phyloP scores from a whole-genome alignment of 2,113 vertebrate genomes.

The Bubo blakistoni region DNA sequence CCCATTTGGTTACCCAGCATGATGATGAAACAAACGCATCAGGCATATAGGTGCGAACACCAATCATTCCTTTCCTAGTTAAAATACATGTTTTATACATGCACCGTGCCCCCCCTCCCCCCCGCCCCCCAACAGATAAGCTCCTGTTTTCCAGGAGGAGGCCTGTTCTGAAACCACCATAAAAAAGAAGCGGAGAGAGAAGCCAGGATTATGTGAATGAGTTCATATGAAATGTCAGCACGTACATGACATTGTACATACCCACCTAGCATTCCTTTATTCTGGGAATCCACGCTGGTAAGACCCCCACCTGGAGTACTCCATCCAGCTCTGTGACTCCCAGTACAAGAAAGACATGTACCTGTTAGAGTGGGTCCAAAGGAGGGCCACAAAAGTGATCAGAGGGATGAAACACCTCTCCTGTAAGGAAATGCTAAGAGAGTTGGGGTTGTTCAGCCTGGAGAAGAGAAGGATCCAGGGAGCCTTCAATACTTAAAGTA shows the following conservation, averaged over 20 bases:
- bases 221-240: neutral
- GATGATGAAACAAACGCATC: neutral
- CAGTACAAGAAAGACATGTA: neutral
- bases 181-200: neutral
- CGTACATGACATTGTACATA: too few species aligned
- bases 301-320: neutral
- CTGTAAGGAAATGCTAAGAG: too few species aligned
- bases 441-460: neutral
- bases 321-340: neutral
- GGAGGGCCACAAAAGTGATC: neutral
- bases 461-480: neutral
- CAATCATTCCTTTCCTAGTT: neutral
- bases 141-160: neutral
- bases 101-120: too few species aligned
- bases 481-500: neutral
- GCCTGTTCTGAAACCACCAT: neutral
- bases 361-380: neutral
- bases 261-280: neutral
- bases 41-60: neutral
- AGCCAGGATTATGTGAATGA: neutral
- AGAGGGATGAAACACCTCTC: neutral
- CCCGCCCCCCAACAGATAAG: neutral
- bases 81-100: neutral
- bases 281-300: neutral
- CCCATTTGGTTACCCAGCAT: neutral